Base-by-base conservation (phyloP, 1,140 invertebrate genomes). In the Lucilia sericata region DNA sequence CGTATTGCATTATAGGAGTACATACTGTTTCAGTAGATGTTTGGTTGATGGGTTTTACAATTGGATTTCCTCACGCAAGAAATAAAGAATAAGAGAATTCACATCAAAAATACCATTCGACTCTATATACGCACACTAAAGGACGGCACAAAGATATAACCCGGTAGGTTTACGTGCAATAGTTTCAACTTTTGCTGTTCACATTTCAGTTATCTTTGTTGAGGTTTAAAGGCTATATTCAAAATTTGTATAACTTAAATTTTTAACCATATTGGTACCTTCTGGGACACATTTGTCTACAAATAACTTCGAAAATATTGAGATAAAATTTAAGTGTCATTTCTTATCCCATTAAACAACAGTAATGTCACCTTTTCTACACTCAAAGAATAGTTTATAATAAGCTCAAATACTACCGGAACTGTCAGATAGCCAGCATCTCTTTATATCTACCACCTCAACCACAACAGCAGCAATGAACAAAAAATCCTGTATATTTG, bases 401-500 rank as follows among this genome's bases (percentile, higher is more conserved):
- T 30, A 30, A 2, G 3, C 25, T 30, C 25, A 30, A 30, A 7
- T 42, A 42, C 42, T 42, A 5, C 25, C 25, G 42, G 17, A 55
- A 14, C 51, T 13, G 51, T n/a, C 51, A 55, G 51, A 17, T 17
- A 55, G 12, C 51, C 51, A 55, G 51, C 13, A 55, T 55, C 51
- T 55, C 13, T 5, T 55, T 55, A n/a, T 55, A 13, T 55, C 51
- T 17, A 25, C 55, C n/a, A 70, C 65, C n/a, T 9, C 65, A 12
- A 25, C 21, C n/a, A 12, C 65, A 70, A 70, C 21, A 70, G 65
- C 21, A 21, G 19, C 9, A 70, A 70, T 21, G 21, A 70, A 60
- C 55, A 70, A 70, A 70, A 21, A 21, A 70, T 70, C 21, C 7
- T 70, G 55, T 70, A 21, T 87, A 19, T 87, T 55, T 12, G 81